phyloP scores from a whole-genome alignment of 1,140 invertebrate genomes.

The Rhizoglyphus robini region DNA sequence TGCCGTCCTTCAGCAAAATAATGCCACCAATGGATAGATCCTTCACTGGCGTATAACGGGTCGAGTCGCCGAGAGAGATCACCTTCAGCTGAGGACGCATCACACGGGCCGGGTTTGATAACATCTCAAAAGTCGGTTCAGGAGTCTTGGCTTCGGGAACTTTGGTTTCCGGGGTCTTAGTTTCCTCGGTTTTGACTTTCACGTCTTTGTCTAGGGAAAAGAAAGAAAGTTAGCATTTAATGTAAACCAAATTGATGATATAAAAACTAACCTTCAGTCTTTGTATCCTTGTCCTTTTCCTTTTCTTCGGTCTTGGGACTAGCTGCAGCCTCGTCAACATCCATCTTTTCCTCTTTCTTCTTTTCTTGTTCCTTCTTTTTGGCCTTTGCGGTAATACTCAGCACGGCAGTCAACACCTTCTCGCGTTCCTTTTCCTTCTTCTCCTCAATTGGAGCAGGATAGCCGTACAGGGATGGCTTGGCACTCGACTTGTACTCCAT shows the following conservation, averaged over 20 bases:
- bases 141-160: constrained; percentile 45
- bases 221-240: not conserved
- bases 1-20: constrained; percentile 67
- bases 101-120: constrained; percentile 83
- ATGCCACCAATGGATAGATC: constrained; percentile 77
- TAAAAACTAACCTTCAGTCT: not conserved
- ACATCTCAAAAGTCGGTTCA: constrained; percentile 71
- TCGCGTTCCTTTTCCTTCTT: constrained; percentile 94
- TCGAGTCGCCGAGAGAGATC: constrained; percentile 60
- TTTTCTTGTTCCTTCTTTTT: constrained; percentile 49
- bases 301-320: constrained; percentile 32
- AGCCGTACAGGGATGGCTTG: constrained; percentile 86
- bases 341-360: constrained; percentile 37
- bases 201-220: constrained; percentile 13
- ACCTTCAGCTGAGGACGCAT: constrained; percentile 81
- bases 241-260: not conserved
- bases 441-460: constrained; percentile 89
- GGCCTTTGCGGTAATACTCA: constrained; percentile 87
- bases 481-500: constrained; percentile 82
- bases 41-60: constrained; percentile 69
- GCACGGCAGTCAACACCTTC: constrained; percentile 74
- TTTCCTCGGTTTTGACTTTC: constrained; percentile 22
- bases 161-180: not conserved
- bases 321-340: constrained; percentile 26
- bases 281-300: constrained; percentile 31